Evolutionary conservation across 2,113 vertebrate species (phyloP).

Genomic region (Neolamprologus kungweensis): DNA sequence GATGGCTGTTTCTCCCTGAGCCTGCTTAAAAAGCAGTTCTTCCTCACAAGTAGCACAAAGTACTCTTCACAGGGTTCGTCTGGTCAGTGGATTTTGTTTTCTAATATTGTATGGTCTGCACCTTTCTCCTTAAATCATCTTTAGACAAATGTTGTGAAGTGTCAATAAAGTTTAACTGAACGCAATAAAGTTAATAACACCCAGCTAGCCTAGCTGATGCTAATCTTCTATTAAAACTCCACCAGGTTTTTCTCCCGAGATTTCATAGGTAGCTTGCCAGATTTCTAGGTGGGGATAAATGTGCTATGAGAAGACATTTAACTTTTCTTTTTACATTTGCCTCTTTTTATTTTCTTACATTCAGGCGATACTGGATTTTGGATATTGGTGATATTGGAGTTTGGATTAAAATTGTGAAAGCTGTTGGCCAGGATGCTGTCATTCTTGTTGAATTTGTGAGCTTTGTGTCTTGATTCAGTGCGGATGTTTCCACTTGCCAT

Average conservation of each 20-base stretch:
- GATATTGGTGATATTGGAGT: not conserved
- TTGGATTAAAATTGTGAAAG: not conserved
- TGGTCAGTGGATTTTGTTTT: not conserved
- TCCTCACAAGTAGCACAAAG: not conserved
- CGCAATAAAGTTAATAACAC: not conserved
- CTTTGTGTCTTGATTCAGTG: not conserved
- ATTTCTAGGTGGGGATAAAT: not conserved
- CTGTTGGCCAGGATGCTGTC: not conserved
- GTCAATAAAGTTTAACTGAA: not conserved
- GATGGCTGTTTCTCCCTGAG: not conserved
- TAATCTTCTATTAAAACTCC: not conserved
- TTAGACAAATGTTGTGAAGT: not conserved
- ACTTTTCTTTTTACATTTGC: not conserved
- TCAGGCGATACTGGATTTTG: not conserved
- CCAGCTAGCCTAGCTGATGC: not conserved
- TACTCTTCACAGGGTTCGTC: not conserved
- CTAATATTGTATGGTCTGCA: not conserved
- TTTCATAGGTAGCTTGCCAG: not conserved
- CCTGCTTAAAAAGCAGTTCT: not conserved
- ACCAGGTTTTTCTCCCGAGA: not conserved
- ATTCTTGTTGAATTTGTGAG: not conserved
- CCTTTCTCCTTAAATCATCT: not conserved
- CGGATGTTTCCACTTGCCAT: not conserved
- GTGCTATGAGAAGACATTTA: not conserved
- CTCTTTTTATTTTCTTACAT: not conserved